These are phyloP conservation scores for Rotaria macrura DNA, from an alignment of 2,888 invertebrate genomes.

Conservation along the genomic window DNA sequence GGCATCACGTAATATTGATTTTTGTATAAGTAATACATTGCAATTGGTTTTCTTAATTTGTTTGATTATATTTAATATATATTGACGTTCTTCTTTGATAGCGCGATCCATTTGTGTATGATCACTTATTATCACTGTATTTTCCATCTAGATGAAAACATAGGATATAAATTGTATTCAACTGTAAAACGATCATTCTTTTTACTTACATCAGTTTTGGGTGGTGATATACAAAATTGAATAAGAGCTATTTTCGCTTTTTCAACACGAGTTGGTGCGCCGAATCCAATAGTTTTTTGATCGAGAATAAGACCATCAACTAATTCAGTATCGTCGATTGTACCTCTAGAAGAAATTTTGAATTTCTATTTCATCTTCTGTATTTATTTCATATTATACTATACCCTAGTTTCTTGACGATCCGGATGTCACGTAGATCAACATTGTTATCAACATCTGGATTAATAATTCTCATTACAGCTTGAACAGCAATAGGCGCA, in stretches of 20 bases:
- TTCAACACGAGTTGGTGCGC: conserved; percentile 82
- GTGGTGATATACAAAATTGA: conserved; percentile 97
- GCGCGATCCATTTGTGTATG: conserved; percentile 98
- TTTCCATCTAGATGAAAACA: conserved; percentile 34
- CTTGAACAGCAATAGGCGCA: conserved; percentile 92
- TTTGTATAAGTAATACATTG: conserved; percentile 83
- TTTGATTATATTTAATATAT: conserved; percentile 93
- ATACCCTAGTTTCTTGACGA: conserved; percentile 80
- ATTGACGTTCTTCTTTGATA: conserved; percentile 86
- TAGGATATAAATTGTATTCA: background rate
- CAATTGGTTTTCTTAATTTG: conserved; percentile 96
- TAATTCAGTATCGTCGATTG: conserved; percentile 89
- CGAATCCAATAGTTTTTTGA: conserved; percentile 69
- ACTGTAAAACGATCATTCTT: too few species aligned
- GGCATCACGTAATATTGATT: conserved; percentile 76
- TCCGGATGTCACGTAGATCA: conserved; percentile 81
- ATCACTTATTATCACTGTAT: conserved; percentile 71
- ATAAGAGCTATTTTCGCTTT: conserved; percentile 96
- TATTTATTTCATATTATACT: conserved; percentile 22
- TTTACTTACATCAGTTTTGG: conserved; percentile 75
- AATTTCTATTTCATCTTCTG: too few species aligned
- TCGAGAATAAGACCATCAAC: conserved; percentile 89
- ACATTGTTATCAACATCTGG: conserved; percentile 62
- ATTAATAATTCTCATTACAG: conserved; percentile 74
- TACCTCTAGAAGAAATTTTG: too few species aligned